Conservation (phyloP, 1,140 invertebrate species). For the Papilio polyxenes region DNA sequence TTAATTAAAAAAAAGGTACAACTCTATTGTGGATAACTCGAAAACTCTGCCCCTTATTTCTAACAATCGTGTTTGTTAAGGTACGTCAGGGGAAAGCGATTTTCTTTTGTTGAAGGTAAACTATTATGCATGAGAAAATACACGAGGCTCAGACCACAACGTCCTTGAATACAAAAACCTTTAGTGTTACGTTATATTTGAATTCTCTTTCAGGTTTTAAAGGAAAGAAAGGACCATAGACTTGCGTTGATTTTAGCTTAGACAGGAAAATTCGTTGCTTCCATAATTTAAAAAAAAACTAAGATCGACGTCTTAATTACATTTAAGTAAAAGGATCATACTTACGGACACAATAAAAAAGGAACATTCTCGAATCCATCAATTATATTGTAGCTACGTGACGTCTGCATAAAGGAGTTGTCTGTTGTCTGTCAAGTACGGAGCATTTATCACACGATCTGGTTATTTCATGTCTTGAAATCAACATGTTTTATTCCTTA, state of each 20-base stretch:
- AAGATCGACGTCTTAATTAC: not conserved
- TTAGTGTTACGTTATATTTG: not conserved
- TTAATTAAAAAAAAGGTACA: constrained; percentile 39
- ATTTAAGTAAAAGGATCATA: not conserved
- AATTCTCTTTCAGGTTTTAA: not conserved
- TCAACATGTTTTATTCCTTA: not conserved
- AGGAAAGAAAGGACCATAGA: not conserved
- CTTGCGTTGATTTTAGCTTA: not conserved
- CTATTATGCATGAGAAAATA: constrained; percentile 54
- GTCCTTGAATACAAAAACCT: constrained; percentile 40
- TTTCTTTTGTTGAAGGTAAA: constrained; percentile 54
- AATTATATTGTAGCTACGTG: not conserved
- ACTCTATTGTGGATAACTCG: constrained; percentile 29
- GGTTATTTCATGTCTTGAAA: not conserved
- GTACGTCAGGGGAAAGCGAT: constrained; percentile 28
- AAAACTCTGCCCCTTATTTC: constrained; percentile 37
- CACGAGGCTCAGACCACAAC: constrained; percentile 42
- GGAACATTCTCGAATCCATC: not conserved
- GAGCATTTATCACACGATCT: constrained; percentile 1
- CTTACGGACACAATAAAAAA: not conserved
- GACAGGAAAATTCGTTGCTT: not conserved
- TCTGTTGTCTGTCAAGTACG: not conserved
- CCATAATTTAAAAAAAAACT: no score
- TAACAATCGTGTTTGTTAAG: constrained; percentile 42
- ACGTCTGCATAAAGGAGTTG: constrained; percentile 19